These are phyloP conservation scores for Cheilosia pagana DNA, from an alignment of 2,888 invertebrate genomes.

Conservation along the genomic window DNA sequence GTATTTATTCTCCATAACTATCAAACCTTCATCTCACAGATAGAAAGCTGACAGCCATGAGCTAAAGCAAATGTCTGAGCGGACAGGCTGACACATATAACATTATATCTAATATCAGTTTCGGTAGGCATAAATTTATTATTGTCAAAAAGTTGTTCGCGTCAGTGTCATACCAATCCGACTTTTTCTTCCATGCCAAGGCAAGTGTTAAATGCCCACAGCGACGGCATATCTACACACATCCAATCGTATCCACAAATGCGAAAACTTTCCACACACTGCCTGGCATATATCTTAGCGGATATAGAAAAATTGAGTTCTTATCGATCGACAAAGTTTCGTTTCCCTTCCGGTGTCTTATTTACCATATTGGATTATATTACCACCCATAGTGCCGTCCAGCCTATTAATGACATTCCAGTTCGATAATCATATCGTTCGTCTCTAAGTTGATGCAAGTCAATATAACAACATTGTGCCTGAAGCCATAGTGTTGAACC, in stretches of 20 bases:
- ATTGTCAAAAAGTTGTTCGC: background rate
- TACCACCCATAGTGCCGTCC: constrained; percentile 41
- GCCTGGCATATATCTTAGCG: constrained; percentile 41
- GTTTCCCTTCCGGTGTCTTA: constrained; percentile 53
- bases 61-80: too few species aligned
- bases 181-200: background rate
- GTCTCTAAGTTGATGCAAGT: background rate
- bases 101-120: too few species aligned
- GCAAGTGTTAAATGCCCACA: background rate
- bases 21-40: too few species aligned
- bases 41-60: too few species aligned
- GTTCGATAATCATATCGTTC: constrained; percentile 6
- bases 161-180: constrained; percentile 3
- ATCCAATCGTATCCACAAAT: constrained; percentile 19
- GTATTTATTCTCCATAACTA: too few species aligned
- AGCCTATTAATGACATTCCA: constrained; percentile 7
- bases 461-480: constrained; percentile 25
- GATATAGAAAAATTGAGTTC: constrained; percentile 81
- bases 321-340: constrained; percentile 79
- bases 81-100: too few species aligned
- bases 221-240: background rate
- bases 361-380: constrained; percentile 50
- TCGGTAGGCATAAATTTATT: background rate
- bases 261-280: constrained; percentile 37
- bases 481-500: background rate